Conservation (phyloP, 2,888 invertebrate genomes). For the Augiades crinisus region DNA sequence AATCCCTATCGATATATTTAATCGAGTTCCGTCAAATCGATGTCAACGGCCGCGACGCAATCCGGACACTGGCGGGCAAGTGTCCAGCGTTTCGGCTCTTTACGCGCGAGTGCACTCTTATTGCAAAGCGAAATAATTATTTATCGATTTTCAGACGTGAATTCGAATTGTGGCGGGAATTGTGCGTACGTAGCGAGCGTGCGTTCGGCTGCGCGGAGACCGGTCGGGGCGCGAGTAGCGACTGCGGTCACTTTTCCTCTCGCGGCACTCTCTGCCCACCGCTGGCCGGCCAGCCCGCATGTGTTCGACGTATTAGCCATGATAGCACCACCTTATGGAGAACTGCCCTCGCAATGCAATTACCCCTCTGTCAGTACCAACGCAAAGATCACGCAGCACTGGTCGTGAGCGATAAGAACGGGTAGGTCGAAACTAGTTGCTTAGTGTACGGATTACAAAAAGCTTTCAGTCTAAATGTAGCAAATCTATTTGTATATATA, state of each 20-base stretch:
- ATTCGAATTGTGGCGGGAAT: slow-evolving; percentile 74
- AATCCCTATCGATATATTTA: slow-evolving; percentile 30
- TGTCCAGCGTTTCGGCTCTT: slow-evolving; percentile 59
- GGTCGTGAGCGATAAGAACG: slow-evolving; percentile 33
- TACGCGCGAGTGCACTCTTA: slow-evolving; percentile 64
- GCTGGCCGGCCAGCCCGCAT: slow-evolving; percentile 46
- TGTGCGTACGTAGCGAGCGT: slow-evolving; percentile 69
- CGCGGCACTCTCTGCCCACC: slow-evolving; percentile 63
- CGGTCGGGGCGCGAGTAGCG: slow-evolving; percentile 69
- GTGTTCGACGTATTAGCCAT: slow-evolving; percentile 62
- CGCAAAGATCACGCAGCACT: slow-evolving; percentile 40
- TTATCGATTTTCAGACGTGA: slow-evolving; percentile 53
- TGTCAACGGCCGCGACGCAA: slow-evolving; percentile 73
- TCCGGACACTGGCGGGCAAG: slow-evolving; percentile 62
- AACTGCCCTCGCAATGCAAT: slow-evolving; percentile 36
- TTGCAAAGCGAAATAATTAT: slow-evolving; percentile 58
- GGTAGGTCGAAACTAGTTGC: slow-evolving; percentile 29
- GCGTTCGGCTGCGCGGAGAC: slow-evolving; percentile 64
- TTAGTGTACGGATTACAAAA: slow-evolving; percentile 32
- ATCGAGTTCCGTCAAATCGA: slow-evolving; percentile 38
- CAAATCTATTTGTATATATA: not conserved
- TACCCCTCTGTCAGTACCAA: slow-evolving; percentile 24
- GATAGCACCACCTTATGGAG: slow-evolving; percentile 52
- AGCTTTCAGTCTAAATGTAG: slow-evolving; percentile 18
- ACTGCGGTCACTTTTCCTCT: slow-evolving; percentile 64